Conservation (phyloP, 2,888 invertebrate genomes). For the Tenthredo notha region DNA sequence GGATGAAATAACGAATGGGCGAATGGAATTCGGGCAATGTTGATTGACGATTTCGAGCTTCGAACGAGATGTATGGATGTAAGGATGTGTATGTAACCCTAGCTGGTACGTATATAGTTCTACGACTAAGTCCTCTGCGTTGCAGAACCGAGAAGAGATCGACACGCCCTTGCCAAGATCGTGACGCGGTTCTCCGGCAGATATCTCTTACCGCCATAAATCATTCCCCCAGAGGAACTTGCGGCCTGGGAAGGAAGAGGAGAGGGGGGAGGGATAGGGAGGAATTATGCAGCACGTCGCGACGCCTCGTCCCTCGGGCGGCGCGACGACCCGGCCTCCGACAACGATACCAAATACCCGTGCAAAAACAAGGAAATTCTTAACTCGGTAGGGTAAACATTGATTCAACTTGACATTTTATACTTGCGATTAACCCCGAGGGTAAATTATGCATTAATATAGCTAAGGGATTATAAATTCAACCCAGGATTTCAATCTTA, state of each 20-base stretch:
- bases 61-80: neutral
- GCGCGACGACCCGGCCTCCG: slow-evolving; percentile 9
- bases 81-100: neutral
- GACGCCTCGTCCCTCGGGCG: slow-evolving; percentile 36
- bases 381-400: neutral
- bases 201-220: slow-evolving; percentile 44
- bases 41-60: slow-evolving; percentile 34
- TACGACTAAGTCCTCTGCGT: neutral
- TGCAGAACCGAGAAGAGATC: slow-evolving; percentile 27
- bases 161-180: slow-evolving; percentile 46
- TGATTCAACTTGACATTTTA: slow-evolving; percentile 15
- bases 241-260: too few relatives aligned
- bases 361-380: slow-evolving; percentile 19
- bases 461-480: neutral
- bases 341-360: neutral
- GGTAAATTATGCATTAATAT: neutral
- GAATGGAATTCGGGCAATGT: slow-evolving; percentile 27
- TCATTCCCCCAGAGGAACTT: slow-evolving; percentile 20
- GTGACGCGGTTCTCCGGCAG: slow-evolving; percentile 32
- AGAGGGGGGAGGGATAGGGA: too few relatives aligned
- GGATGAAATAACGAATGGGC: neutral
- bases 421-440: neutral
- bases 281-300: slow-evolving; percentile 33
- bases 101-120: neutral
- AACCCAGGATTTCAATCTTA: neutral